These are phyloP conservation scores for Haliclona indistincta DNA, from an alignment of 37 sponge, comb jelly and placozoan species.

Conservation along the genomic window DNA sequence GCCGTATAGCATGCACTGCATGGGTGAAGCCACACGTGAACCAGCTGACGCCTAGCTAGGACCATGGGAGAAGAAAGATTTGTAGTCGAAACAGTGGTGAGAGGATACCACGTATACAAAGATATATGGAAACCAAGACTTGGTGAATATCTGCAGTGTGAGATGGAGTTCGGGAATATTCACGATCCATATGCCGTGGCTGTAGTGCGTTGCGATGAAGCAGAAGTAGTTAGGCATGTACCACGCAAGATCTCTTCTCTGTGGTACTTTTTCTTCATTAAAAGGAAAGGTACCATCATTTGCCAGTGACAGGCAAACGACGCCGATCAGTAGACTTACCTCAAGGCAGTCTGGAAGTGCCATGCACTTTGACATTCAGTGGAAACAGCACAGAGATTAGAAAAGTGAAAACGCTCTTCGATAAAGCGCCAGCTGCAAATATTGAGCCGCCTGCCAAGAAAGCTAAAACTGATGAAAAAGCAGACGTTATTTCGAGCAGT, in stretches of 20 bases:
- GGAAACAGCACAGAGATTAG: conserved; percentile 5
- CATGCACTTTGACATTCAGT: conserved; percentile 31
- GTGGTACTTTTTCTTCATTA: conserved; percentile 37
- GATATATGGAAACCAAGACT: conserved; percentile 19
- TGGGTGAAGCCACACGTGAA: too few species aligned
- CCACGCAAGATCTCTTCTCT: conserved; percentile 38
- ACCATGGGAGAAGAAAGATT: too few species aligned
- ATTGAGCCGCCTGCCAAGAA: conserved; percentile 8
- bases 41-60: too few species aligned
- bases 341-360: conserved; percentile 54
- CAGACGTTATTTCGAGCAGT: too few species aligned
- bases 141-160: conserved; percentile 28
- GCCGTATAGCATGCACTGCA: too few species aligned
- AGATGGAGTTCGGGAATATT: conserved; percentile 13
- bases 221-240: conserved; percentile 27
- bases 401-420: conserved; percentile 21
- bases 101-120: conserved; percentile 34
- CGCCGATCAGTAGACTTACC: conserved; percentile 28
- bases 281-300: conserved; percentile 18
- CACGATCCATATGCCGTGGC: conserved; percentile 50
- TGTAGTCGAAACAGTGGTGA: conserved; percentile 6
- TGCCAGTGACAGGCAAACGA: conserved; percentile 15
- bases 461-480: too few species aligned
- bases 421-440: not conserved
- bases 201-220: not conserved